phyloP scores from a whole-genome alignment of 2,113 vertebrate genomes.

The Tamias sibiricus region DNA sequence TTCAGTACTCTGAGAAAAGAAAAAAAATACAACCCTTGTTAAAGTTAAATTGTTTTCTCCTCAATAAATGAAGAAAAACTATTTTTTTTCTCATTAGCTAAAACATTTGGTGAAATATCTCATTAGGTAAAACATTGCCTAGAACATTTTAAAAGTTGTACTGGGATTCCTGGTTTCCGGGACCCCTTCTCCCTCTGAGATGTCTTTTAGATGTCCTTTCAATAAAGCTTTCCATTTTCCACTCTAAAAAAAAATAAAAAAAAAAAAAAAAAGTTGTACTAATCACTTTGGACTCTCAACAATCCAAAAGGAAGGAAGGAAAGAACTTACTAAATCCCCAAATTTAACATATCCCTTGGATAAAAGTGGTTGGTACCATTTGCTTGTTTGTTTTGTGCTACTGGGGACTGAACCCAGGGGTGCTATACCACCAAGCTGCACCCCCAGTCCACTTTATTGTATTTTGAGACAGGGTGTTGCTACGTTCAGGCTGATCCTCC shows the following conservation, averaged over 20 bases:
- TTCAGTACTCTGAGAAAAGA: neutral
- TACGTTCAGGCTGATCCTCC: too few species aligned
- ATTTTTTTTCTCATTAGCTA: slow-evolving; percentile 4
- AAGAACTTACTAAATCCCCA: neutral
- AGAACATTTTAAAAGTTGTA: neutral
- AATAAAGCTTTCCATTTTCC: too few species aligned
- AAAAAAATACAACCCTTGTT: neutral
- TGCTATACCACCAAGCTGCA: too few species aligned
- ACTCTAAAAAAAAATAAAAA: too few species aligned
- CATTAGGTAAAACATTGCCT: neutral
- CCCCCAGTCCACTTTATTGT: too few species aligned
- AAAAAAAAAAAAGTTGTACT: neutral
- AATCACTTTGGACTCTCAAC: neutral
- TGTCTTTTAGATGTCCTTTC: too few species aligned
- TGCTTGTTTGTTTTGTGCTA: too few species aligned
- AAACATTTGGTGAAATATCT: neutral
- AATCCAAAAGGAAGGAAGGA: neutral
- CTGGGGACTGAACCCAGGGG: too few species aligned
- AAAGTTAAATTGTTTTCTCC: slow-evolving; percentile 35
- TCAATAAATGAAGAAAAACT: slow-evolving; percentile 24
- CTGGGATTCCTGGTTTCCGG: too few species aligned
- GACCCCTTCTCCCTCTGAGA: too few species aligned
- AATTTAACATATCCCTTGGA: neutral
- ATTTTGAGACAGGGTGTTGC: too few species aligned
- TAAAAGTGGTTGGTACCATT: neutral